Evolutionary conservation across 2,888 invertebrate species (phyloP).

Genomic region (Elmis aenea): DNA sequence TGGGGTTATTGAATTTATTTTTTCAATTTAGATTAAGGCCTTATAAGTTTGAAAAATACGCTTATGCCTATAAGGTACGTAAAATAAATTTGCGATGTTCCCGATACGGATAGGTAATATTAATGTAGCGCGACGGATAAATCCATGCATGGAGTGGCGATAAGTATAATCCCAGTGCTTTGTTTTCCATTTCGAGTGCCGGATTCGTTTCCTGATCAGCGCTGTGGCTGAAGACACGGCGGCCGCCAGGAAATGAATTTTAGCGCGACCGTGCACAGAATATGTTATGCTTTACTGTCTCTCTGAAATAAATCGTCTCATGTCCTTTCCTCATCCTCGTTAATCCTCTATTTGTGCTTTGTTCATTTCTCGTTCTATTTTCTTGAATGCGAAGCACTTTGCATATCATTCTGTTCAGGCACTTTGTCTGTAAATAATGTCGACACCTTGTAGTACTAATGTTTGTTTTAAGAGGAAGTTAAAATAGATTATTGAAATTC

Average conservation of each 20-base stretch:
- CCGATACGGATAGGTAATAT: constrained; percentile 25
- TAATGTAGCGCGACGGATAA: constrained; percentile 33
- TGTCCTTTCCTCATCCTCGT: constrained; percentile 19
- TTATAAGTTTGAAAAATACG: too few species aligned
- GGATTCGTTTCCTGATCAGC: constrained; percentile 43
- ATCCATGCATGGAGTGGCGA: constrained; percentile 27
- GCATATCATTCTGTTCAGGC: too few species aligned
- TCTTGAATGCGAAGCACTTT: too few species aligned
- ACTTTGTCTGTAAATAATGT: too few species aligned
- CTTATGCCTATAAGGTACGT: too few species aligned
- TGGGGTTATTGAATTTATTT: too few species aligned
- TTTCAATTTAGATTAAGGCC: too few species aligned
- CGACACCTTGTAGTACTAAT: too few species aligned
- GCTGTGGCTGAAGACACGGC: constrained; percentile 42
- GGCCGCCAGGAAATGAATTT: constrained; percentile 46
- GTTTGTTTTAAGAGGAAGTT: too few species aligned
- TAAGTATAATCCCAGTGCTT: constrained; percentile 34
- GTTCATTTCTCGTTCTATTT: constrained; percentile 10
- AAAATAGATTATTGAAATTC: too few species aligned
- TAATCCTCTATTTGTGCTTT: constrained; percentile 9
- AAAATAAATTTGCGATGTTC: constrained; percentile 24
- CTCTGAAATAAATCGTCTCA: constrained; percentile 25
- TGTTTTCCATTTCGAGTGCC: constrained; percentile 44
- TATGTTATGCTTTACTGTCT: constrained; percentile 27
- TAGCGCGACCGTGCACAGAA: constrained; percentile 38